Percentiles rank a stretch among this genome's conserved stretches.
Evolutionary conservation across 2,888 invertebrate species (phyloP).

Genomic region (Sisyra nigra): DNA sequence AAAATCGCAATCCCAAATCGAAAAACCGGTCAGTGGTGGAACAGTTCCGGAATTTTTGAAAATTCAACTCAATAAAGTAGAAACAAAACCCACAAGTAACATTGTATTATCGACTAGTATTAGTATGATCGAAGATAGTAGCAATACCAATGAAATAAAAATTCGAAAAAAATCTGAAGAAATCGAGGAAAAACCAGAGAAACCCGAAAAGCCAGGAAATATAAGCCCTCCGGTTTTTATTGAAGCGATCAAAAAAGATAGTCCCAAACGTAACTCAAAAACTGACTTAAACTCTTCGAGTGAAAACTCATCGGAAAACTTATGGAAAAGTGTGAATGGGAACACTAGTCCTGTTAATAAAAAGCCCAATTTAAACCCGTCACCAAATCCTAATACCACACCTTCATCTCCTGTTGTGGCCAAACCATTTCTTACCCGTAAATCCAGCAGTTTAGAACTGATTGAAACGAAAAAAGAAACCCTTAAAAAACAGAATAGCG

Average conservation of each 20-base stretch:
- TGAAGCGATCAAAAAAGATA: too few relatives aligned
- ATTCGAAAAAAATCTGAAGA: slow-evolving; percentile 14
- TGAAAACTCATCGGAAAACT: slow-evolving; percentile 10
- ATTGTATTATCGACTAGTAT: slow-evolving; percentile 46
- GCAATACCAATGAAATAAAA: slow-evolving; percentile 11
- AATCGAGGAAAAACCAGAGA: background rate
- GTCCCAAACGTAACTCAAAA: background rate
- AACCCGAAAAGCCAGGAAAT: too few relatives aligned
- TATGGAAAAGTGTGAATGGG: slow-evolving; percentile 9
- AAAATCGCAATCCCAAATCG: background rate
- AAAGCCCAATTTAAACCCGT: background rate
- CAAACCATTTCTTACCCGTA: slow-evolving; percentile 34
- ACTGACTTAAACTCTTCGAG: slow-evolving; percentile 14
- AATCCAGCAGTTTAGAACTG: slow-evolving; percentile 36
- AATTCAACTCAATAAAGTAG: slow-evolving; percentile 54
- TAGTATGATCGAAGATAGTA: slow-evolving; percentile 17
- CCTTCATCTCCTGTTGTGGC: slow-evolving; percentile 14
- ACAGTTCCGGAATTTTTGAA: slow-evolving; percentile 49
- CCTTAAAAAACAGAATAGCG: slow-evolving; percentile 4
- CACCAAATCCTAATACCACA: slow-evolving; percentile 7
- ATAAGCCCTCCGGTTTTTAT: background rate
- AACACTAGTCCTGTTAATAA: slow-evolving; percentile 8
- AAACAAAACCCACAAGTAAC: slow-evolving; percentile 41
- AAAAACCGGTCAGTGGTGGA: background rate
- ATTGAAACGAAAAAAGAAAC: slow-evolving; percentile 24